These are phyloP conservation scores for Apteryx mantelli DNA, from an alignment of 2,113 vertebrate genomes.

Conservation along the genomic window DNA sequence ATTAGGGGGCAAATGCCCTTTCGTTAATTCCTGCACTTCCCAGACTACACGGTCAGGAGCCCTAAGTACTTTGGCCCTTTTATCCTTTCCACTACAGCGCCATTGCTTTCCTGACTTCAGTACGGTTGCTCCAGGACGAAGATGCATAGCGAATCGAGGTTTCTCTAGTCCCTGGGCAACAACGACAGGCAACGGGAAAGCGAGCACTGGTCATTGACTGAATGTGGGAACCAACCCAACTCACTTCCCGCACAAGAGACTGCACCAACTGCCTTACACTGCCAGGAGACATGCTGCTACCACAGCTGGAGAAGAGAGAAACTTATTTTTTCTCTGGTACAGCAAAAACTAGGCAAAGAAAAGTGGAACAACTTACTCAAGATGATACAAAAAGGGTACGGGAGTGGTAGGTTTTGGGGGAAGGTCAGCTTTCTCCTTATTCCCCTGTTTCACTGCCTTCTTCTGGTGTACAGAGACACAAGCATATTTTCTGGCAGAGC, in stretches of 20 bases:
- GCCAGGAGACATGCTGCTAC: background rate
- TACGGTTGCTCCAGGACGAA: background rate
- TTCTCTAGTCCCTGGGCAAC: background rate
- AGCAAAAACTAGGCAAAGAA: background rate
- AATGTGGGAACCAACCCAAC: background rate
- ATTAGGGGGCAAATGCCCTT: background rate
- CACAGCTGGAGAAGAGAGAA: background rate
- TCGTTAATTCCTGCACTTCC: background rate
- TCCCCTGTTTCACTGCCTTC: background rate
- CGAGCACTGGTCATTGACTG: accelerated
- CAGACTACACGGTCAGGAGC: background rate
- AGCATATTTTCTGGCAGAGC: background rate
- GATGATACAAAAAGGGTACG: background rate
- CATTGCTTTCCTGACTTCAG: background rate
- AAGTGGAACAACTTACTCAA: background rate
- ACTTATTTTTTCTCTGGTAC: background rate
- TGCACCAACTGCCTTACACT: accelerated
- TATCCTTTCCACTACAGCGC: background rate
- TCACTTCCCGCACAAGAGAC: accelerated
- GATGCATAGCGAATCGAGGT: background rate
- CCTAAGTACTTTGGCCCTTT: background rate
- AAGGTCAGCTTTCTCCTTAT: background rate
- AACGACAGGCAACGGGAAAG: background rate
- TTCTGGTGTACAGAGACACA: background rate
- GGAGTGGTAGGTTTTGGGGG: background rate